These are phyloP conservation scores for Dascyllus trimaculatus DNA, from an alignment of 2,113 vertebrate species.

Conservation along the genomic window DNA sequence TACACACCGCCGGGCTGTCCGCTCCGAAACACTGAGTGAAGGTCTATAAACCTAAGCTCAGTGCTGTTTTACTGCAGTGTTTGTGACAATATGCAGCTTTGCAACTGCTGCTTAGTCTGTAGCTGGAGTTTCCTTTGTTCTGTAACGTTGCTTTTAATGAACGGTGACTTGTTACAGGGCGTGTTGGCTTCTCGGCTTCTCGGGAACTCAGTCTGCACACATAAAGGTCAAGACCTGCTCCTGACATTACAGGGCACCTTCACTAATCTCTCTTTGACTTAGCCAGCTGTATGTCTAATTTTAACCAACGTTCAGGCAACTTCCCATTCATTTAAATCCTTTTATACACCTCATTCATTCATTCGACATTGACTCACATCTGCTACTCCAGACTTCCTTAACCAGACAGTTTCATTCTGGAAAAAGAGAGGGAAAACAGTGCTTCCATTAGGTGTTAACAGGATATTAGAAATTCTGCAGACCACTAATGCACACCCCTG, in stretches of 20 bases:
- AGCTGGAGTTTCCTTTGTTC: not conserved
- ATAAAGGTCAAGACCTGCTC: slow-evolving; percentile 51
- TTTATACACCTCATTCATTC: slow-evolving; percentile 21
- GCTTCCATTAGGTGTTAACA: no score
- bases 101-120: accelerated
- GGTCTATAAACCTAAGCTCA: accelerated
- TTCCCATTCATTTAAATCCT: not conserved
- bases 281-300: not conserved
- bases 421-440: not conserved
- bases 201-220: not conserved
- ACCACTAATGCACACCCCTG: no score
- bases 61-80: accelerated
- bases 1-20: not conserved
- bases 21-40: not conserved
- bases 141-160: not conserved
- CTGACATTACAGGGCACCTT: not conserved
- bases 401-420: slow-evolving; percentile 2
- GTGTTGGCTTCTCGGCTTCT: not conserved
- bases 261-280: not conserved
- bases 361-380: not conserved
- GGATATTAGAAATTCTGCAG: no score
- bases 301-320: no score
- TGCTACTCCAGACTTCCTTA: not conserved
- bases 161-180: slow-evolving; percentile 6
- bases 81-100: not conserved